Evolutionary conservation across 2,888 invertebrate species (phyloP).

Genomic region (Carcina quercana): DNA sequence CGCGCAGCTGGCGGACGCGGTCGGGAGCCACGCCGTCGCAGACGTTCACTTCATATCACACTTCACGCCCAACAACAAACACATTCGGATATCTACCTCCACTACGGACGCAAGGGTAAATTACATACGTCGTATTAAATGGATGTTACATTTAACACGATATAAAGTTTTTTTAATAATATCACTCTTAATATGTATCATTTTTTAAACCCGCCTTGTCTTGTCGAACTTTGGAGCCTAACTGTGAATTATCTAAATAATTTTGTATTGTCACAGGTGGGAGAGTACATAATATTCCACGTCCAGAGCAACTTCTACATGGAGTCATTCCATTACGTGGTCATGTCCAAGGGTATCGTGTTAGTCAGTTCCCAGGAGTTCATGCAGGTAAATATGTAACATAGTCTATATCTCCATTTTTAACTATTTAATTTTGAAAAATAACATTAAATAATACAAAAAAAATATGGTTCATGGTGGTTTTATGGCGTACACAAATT

Average conservation of each 20-base stretch:
- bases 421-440: too few relatives aligned
- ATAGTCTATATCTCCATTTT: too few relatives aligned
- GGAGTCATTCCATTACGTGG: slow-evolving; percentile 91
- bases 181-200: too few relatives aligned
- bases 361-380: slow-evolving; percentile 88
- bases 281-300: slow-evolving; percentile 95
- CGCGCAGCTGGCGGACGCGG: slow-evolving; percentile 80
- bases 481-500: too few relatives aligned
- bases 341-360: slow-evolving; percentile 95
- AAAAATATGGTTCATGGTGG: too few relatives aligned
- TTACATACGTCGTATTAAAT: too few relatives aligned
- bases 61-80: slow-evolving; percentile 86
- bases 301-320: slow-evolving; percentile 93
- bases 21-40: slow-evolving; percentile 78
- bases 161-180: too few relatives aligned
- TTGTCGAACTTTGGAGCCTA: too few relatives aligned
- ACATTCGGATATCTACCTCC: slow-evolving; percentile 89
- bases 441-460: too few relatives aligned
- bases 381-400: slow-evolving; percentile 76
- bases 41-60: slow-evolving; percentile 85
- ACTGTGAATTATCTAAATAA: not conserved
- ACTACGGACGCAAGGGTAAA: slow-evolving; percentile 83
- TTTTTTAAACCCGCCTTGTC: too few relatives aligned
- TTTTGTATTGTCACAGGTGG: slow-evolving; percentile 77
- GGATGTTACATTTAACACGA: too few relatives aligned